phyloP scores from a whole-genome alignment of 2,797 vertebrate species.

The Momotus momota region DNA sequence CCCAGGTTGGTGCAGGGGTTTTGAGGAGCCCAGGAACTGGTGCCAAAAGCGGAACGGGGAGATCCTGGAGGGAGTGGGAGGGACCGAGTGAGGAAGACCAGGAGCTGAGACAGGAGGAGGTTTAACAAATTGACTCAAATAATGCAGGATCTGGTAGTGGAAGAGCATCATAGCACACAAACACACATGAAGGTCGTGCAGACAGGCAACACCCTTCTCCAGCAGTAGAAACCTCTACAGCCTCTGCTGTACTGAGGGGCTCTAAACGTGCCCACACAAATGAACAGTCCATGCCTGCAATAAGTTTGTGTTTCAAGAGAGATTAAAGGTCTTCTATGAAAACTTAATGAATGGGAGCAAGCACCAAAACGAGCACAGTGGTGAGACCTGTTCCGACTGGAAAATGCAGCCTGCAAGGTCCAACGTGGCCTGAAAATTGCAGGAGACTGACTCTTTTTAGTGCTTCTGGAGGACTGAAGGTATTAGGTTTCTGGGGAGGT shows the following conservation, averaged over 20 bases:
- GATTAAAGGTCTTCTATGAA: not conserved
- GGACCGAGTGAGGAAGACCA: not conserved
- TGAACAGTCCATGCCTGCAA: fast-evolving
- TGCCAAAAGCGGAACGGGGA: not conserved
- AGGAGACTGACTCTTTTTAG: fast-evolving
- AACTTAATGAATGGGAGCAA: no score
- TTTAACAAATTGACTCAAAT: no score
- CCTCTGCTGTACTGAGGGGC: not conserved
- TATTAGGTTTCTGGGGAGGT: fast-evolving
- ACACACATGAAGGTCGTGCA: fast-evolving
- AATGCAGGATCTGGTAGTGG: not conserved
- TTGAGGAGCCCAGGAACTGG: not conserved
- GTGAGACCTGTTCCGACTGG: not conserved
- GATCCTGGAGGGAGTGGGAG: not conserved
- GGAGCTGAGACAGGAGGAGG: not conserved
- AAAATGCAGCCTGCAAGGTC: fast-evolving
- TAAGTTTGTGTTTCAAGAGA: fast-evolving
- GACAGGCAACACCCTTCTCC: not conserved
- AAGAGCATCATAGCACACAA: not conserved
- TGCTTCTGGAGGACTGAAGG: no score
- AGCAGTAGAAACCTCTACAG: not conserved
- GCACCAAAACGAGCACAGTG: fast-evolving
- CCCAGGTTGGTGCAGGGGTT: fast-evolving
- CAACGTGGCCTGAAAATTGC: not conserved
- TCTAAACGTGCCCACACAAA: fast-evolving